Conservation (phyloP, 2,888 invertebrate species). For the Hanleya hanleyi region DNA sequence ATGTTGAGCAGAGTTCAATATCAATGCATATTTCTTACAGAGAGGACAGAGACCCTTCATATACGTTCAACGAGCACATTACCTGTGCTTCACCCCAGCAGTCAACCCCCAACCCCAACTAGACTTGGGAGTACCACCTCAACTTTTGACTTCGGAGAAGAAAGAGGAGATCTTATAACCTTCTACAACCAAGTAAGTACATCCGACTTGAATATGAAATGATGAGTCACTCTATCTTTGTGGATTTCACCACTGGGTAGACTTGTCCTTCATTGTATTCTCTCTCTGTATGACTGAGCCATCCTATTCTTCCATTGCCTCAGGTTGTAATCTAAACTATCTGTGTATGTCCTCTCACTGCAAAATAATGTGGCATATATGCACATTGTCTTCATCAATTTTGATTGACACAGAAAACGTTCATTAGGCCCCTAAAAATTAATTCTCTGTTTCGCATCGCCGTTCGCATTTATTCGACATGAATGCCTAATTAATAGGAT, state of each 20-base stretch:
- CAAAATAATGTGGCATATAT: too few species aligned
- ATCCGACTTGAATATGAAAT: not conserved
- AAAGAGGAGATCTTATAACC: conserved; percentile 90
- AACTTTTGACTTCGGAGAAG: conserved; percentile 74
- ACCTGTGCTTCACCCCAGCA: conserved; percentile 74
- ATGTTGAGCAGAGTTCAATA: too few species aligned
- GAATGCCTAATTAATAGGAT: too few species aligned
- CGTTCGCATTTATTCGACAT: too few species aligned
- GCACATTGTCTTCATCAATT: too few species aligned
- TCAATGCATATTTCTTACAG: conserved; percentile 40
- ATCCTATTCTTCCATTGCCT: not conserved
- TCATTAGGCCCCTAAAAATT: too few species aligned
- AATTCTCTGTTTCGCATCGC: too few species aligned
- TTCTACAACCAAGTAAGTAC: conserved; percentile 86
- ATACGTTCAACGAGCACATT: conserved; percentile 75
- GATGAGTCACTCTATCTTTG: not conserved
- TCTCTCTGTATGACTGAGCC: not conserved
- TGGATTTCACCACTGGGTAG: too few species aligned
- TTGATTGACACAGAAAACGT: too few species aligned
- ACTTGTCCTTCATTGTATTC: too few species aligned
- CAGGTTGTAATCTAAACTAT: too few species aligned
- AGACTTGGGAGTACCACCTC: conserved; percentile 77
- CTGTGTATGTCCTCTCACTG: too few species aligned
- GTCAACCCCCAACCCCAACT: conserved; percentile 78
- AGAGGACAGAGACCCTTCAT: conserved; percentile 48